Conservation (phyloP, 2,888 invertebrate genomes). For the Drosophila kanekoi region DNA sequence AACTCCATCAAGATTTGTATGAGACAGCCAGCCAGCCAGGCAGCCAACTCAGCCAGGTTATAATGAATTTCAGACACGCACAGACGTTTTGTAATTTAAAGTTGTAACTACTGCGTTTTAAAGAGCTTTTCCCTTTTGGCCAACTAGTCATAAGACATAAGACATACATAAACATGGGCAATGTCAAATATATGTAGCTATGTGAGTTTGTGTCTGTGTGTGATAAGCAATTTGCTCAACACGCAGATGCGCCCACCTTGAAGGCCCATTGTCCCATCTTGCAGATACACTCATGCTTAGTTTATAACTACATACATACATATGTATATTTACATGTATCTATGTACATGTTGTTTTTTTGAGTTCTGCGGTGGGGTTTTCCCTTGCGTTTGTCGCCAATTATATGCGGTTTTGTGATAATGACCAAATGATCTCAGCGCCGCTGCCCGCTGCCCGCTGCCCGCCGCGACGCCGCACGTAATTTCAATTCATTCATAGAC, state of each 20-base stretch:
- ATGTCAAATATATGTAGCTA: conserved; percentile 47
- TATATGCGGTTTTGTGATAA: conserved; percentile 81
- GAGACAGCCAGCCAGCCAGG: conserved; percentile 2
- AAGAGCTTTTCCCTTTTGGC: conserved; percentile 62
- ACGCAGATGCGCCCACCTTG: conserved; percentile 49
- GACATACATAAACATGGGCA: conserved; percentile 43
- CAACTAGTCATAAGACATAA: conserved; percentile 27
- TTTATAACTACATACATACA: background rate
- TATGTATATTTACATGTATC: background rate
- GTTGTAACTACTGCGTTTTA: conserved; percentile 74
- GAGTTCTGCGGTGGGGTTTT: conserved; percentile 24
- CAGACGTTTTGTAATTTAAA: conserved; percentile 82
- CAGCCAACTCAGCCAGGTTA: conserved; percentile 37
- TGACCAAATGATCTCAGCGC: conserved; percentile 77
- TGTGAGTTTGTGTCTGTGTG: conserved; percentile 4
- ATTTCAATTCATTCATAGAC: conserved; percentile 80
- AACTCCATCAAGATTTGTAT: conserved; percentile 38
- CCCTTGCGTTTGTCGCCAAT: conserved; percentile 74
- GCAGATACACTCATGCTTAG: conserved; percentile 28
- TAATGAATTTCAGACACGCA: conserved; percentile 84
- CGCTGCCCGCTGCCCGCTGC: conserved; percentile 20
- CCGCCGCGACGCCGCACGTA: conserved; percentile 66
- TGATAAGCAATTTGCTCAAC: conserved; percentile 41
- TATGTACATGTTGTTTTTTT: background rate
- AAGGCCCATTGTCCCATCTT: conserved; percentile 39